phyloP scores from a whole-genome alignment of 1,140 invertebrate genomes.

The Drosophila truncata region DNA sequence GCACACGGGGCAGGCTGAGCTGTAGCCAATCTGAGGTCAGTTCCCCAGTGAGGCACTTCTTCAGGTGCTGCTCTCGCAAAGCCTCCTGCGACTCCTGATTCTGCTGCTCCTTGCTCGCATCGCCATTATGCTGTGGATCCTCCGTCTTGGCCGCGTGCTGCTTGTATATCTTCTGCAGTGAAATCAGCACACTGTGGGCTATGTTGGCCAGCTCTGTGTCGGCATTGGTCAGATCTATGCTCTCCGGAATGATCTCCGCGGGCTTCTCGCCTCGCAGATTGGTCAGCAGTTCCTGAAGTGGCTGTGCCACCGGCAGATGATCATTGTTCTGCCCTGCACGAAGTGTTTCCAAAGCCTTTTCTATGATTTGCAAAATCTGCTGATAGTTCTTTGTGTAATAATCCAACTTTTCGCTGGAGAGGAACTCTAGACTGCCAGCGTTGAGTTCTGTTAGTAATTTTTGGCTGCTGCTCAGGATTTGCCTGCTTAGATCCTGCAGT shows the following conservation, averaged over 20 bases:
- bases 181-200: slow-evolving; percentile 87
- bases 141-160: slow-evolving; percentile 85
- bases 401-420: slow-evolving; percentile 34
- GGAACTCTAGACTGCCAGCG: slow-evolving; percentile 35
- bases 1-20: slow-evolving; percentile 86
- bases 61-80: slow-evolving; percentile 87
- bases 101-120: slow-evolving; percentile 13
- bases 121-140: slow-evolving; percentile 4
- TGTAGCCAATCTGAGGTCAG: slow-evolving; percentile 87
- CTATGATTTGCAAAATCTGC: slow-evolving; percentile 37
- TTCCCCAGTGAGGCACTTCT: slow-evolving; percentile 87
- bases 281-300: slow-evolving; percentile 45
- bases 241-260: neutral
- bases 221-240: slow-evolving; percentile 59
- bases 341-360: slow-evolving; percentile 40
- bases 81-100: slow-evolving; percentile 56
- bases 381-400: slow-evolving; percentile 42
- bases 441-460: slow-evolving; percentile 50
- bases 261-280: slow-evolving; percentile 13
- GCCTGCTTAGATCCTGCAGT: slow-evolving; percentile 36
- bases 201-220: slow-evolving; percentile 86
- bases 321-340: slow-evolving; percentile 33
- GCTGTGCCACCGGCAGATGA: slow-evolving; percentile 66
- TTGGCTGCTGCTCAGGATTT: slow-evolving; percentile 47
- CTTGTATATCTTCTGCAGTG: slow-evolving; percentile 90